A percentile compares a stretch with the other conserved stretches of the same genome.
Evolutionary conservation across 1,140 invertebrate genomes (phyloP).

Genomic region (Drosophila malerkotliana): DNA sequence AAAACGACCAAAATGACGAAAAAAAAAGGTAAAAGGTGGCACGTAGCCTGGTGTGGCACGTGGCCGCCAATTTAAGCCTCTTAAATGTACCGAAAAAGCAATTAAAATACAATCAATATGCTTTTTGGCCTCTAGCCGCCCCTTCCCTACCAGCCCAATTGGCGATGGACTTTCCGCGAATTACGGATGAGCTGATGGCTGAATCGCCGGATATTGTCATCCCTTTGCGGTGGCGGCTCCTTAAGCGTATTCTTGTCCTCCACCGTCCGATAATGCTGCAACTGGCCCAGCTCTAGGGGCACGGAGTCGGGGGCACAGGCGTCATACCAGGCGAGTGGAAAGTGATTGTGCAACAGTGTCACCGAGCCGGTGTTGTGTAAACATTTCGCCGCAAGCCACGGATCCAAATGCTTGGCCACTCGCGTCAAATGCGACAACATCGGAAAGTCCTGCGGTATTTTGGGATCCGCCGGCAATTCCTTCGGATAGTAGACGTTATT

Average conservation of each 20-base stretch:
- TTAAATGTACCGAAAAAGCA: constrained; percentile 48
- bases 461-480: constrained; percentile 89
- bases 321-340: constrained; percentile 92
- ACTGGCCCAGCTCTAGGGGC: constrained; percentile 90
- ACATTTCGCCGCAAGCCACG: constrained; percentile 93
- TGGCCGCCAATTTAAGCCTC: constrained; percentile 37
- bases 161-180: constrained; percentile 8
- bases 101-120: constrained; percentile 63
- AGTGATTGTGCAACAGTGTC: constrained; percentile 94
- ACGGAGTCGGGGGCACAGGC: constrained; percentile 92
- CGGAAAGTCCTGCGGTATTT: constrained; percentile 92
- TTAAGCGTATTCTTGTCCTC: constrained; percentile 85
- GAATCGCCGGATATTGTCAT: constrained; percentile 59
- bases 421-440: constrained; percentile 96
- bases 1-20: background rate
- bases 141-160: constrained; percentile 27
- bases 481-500: constrained; percentile 95
- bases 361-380: constrained; percentile 95
- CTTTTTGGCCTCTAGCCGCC: background rate
- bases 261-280: constrained; percentile 92
- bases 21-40: constrained; percentile 16
- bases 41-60: constrained; percentile 33
- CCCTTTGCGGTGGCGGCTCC: constrained; percentile 26
- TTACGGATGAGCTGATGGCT: constrained; percentile 39
- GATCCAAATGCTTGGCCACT: constrained; percentile 93